A percentile compares a stretch with the other conserved stretches of the same genome.
These are phyloP conservation scores for Thamnaconus septentrionalis DNA, from an alignment of 2,113 vertebrate genomes.

Conservation along the genomic window DNA sequence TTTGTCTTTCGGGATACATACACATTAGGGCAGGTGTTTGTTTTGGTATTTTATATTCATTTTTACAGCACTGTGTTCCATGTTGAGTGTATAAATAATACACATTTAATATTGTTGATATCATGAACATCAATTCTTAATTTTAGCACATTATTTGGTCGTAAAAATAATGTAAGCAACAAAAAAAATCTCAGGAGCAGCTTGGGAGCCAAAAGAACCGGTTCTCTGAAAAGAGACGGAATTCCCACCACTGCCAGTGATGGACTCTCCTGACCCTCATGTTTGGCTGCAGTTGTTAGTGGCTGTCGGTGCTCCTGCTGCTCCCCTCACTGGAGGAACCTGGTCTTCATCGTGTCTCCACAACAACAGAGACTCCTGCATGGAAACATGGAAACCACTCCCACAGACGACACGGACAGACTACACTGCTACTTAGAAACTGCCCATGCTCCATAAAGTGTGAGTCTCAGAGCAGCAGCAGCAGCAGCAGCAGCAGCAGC, in stretches of 20 bases:
- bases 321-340: constrained; percentile 90
- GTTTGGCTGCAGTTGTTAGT: constrained; percentile 81
- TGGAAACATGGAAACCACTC: constrained; percentile 85
- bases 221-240: neutral
- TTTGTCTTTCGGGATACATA: no score
- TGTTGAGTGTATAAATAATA: no score
- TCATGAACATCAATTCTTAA: no score
- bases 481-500: constrained; percentile 81
- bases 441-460: constrained; percentile 96
- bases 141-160: no score
- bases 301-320: constrained; percentile 88
- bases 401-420: constrained; percentile 87
- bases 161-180: no score
- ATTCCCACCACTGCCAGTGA: neutral
- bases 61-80: no score
- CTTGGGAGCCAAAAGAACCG: constrained; percentile 7
- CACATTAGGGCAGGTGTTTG: no score
- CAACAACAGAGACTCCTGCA: constrained; percentile 89
- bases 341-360: constrained; percentile 91
- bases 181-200: constrained; percentile 8
- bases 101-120: no score
- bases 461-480: constrained; percentile 85
- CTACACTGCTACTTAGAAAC: constrained; percentile 94
- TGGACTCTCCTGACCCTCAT: constrained; percentile 39
- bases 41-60: no score